Conservation (phyloP, 2,113 vertebrate species). For the Diadophis punctatus region DNA sequence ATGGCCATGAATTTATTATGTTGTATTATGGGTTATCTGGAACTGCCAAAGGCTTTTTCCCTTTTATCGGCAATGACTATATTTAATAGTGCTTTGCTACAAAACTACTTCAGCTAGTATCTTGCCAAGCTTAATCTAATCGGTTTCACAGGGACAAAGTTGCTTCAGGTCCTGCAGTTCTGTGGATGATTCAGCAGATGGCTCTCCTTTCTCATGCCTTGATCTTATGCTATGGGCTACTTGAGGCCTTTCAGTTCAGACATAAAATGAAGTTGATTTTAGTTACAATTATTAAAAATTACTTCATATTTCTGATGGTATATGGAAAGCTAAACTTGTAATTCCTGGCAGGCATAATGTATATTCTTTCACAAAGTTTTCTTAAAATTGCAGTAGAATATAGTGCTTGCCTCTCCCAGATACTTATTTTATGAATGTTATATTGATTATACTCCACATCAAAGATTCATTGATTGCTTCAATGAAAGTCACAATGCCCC, state of each 20-base stretch:
- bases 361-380: conserved; percentile 38
- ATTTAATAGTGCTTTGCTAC: not conserved
- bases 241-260: conserved; percentile 47
- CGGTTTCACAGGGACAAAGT: not conserved
- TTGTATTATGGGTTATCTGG: not conserved
- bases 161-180: conserved; percentile 22
- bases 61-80: not conserved
- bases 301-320: conserved; percentile 36
- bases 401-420: conserved; percentile 42
- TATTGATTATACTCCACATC: not conserved
- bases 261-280: conserved; percentile 42
- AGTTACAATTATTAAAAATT: conserved; percentile 42
- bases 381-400: conserved; percentile 45
- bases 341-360: conserved; percentile 33
- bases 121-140: conserved; percentile 13
- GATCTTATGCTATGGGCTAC: conserved; percentile 26
- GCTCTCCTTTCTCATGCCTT: conserved; percentile 59
- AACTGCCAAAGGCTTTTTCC: not conserved
- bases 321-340: conserved; percentile 16
- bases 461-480: conserved; percentile 25
- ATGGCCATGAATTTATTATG: conserved; percentile 5
- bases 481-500: not conserved
- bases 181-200: conserved; percentile 59
- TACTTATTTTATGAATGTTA: conserved; percentile 33
- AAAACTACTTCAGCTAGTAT: conserved; percentile 4